Evolutionary conservation across 37 sponge, comb jelly and placozoan species (phyloP), one percentile per base, ranked within the genome.

Genomic region (Petrosia ficiformis): DNA sequence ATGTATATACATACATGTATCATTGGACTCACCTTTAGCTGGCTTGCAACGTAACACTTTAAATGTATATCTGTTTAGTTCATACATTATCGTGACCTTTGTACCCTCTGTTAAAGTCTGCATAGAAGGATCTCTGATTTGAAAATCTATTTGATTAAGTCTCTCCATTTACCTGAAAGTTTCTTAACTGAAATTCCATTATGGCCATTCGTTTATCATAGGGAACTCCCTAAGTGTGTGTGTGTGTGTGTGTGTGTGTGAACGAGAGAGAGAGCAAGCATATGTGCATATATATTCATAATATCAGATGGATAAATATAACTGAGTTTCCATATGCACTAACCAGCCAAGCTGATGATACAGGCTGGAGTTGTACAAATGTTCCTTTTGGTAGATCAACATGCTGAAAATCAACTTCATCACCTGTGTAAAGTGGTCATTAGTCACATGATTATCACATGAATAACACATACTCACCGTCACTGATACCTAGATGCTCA

Each of bases 21-120:
- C 14, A 16, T 48, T 19, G 54, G 42, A 38, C 59, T 44, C 8
- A 84, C 85, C 85, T 84, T 81, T 71, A 1, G 79, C 78, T 60
- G 88, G 88, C 33, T 82, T 76, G 72, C 88, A 87, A 43, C 80
- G 37, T 42, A 87, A 54, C 0, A 87, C 82, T 39, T 87, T 87
- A 29, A 87, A 80, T 16, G 82, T 82, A 66, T 87, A 82, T 65
- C 67, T 71, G 41, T 87, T 87, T 39, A 82, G 72, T 54, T 87
- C 88, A 44, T 87, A 87, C 16, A 72, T 82, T 29, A 87, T 58
- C 0, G 82, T 77, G 67, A 87, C 78, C 69, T 77, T 82, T 77
- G 82, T 87, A 77, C 82, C 88, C 39, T 80, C 88, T 1, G 88
- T 87, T 29, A 87, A 68, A 29, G 82, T 87, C 81, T 86, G 26